Percentiles rank a stretch among this genome's conserved stretches.
These are phyloP conservation scores for Bellardia bayeri DNA, from an alignment of 2,888 invertebrate genomes.

Conservation along the genomic window DNA sequence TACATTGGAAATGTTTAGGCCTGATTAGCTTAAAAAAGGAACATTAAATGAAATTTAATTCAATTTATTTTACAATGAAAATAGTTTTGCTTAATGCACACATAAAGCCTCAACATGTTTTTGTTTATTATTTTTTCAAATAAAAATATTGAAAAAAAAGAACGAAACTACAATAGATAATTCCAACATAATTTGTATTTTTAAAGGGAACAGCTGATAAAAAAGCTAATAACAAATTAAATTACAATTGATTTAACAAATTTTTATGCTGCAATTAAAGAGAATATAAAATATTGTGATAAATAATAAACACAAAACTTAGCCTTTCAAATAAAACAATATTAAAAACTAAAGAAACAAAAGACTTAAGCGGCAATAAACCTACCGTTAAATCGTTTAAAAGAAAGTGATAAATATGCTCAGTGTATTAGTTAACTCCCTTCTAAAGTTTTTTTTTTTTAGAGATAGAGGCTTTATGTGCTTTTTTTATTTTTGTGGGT, in stretches of 20 bases:
- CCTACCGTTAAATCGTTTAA: background rate
- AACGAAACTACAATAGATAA: background rate
- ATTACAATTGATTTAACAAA: background rate
- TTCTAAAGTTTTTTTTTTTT: background rate
- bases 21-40: no score
- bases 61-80: no score
- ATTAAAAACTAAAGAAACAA: background rate
- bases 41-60: no score
- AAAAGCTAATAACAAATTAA: background rate
- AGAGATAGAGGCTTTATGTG: no score
- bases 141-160: background rate
- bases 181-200: background rate
- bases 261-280: no score
- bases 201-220: background rate
- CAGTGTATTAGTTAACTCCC: background rate
- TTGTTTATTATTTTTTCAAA: background rate
- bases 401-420: conserved; percentile 8
- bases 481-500: background rate
- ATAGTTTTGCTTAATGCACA: no score
- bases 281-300: background rate
- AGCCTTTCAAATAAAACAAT: background rate
- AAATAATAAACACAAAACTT: background rate
- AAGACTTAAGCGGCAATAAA: background rate
- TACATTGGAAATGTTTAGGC: no score
- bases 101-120: no score